Evolutionary conservation across 2,888 invertebrate species (phyloP).

Genomic region (Seladonia tumulorum): DNA sequence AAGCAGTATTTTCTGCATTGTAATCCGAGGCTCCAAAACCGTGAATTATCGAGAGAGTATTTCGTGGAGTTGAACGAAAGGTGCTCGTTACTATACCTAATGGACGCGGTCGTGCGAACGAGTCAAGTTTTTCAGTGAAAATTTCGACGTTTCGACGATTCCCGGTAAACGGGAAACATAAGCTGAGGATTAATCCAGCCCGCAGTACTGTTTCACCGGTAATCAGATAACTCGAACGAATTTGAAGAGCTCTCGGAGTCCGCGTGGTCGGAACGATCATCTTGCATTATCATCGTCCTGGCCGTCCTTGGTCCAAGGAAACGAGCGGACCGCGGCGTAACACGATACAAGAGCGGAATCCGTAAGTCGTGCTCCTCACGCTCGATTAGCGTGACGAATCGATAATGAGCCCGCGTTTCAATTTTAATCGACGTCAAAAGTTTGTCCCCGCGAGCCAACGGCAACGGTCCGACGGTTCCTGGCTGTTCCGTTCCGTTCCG

Average conservation of each 20-base stretch:
- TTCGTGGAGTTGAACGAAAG: too few species aligned
- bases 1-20: too few species aligned
- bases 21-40: too few species aligned
- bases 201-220: not conserved
- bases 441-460: conserved; percentile 45
- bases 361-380: conserved; percentile 58
- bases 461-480: not conserved
- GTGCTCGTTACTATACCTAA: too few species aligned
- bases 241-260: conserved; percentile 6
- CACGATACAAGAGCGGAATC: conserved; percentile 58
- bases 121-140: not conserved
- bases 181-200: not conserved
- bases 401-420: conserved; percentile 70
- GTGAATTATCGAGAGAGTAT: too few species aligned
- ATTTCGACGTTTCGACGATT: not conserved
- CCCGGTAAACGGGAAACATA: not conserved
- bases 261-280: conserved; percentile 34
- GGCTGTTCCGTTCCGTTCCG: not conserved
- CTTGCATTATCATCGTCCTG: conserved; percentile 48
- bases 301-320: conserved; percentile 52
- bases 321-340: conserved; percentile 48
- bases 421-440: conserved; percentile 68
- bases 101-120: too few species aligned
- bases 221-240: not conserved
- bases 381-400: conserved; percentile 70